Base-by-base conservation (phyloP, 2,888 invertebrate species). In the Drosophila nigricruria region DNA sequence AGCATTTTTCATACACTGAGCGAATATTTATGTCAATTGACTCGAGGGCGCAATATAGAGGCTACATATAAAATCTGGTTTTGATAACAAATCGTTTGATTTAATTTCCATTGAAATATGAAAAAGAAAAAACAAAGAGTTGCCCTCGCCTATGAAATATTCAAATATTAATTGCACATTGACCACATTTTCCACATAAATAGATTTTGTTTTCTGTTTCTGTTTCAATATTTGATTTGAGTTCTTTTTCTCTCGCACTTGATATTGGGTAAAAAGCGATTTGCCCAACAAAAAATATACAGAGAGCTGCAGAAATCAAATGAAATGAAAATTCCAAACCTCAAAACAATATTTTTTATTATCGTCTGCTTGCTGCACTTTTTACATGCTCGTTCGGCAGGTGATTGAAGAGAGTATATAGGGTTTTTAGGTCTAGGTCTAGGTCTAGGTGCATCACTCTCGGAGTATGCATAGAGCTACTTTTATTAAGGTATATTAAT, bases 111-210 rank as follows among this genome's bases (percentile, higher is more conserved):
- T 12, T 38, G 40, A 59, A 49, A 53, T 52, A 32, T 47, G 50
- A 20, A 20, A 18, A 23, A 23, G 0, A 23, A 43, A 12, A 20
- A 5, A 2, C 3, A 3, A 3, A 5, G 5, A 27, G 1, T n/a
- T n/a, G n/a, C n/a, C 16, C 14, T 20, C 8, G 27, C 18, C 30
- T 16, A 47, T 54, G 20, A 67, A 65, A 63, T 62, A 70, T 70
- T 62, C 27, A 62, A 53, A 71, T 58, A 67, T 75, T 56, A 57
- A 76, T 70, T 70, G 74, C 58, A 69, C 67, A 72, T 84, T 84
- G 74, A 70, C 78, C 83, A 74, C 86, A 86, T 71, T 79, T 81
- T 79, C 70, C 77, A 81, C 65, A 61, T 64, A 77, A 70, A 69
- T 73, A 36, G 30, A 23, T 59, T 42, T 59, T 18, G 23, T 53